Conservation (phyloP, 2,113 vertebrate species). For the Pristiophorus japonicus region DNA sequence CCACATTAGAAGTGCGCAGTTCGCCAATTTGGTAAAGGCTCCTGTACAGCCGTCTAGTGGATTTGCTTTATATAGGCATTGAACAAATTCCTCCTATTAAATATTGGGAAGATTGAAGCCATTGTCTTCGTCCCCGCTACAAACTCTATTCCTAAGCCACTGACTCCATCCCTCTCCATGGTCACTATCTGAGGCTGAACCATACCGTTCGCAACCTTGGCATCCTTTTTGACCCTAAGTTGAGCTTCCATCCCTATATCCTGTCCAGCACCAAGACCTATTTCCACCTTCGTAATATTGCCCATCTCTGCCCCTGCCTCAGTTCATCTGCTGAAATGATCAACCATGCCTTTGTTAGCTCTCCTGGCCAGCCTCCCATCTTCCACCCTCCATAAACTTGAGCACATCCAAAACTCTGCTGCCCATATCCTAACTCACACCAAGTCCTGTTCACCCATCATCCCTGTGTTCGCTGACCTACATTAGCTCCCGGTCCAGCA, state of each 20-base stretch:
- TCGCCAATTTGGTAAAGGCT: not conserved
- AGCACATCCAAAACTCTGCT: too few species aligned
- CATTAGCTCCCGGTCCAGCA: not conserved
- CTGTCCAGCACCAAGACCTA: too few species aligned
- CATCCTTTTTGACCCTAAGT: not conserved
- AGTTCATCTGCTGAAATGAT: too few species aligned
- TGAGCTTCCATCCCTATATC: too few species aligned
- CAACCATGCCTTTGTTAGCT: too few species aligned
- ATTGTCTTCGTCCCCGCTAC: not conserved
- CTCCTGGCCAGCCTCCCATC: too few species aligned
- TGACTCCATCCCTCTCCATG: not conserved
- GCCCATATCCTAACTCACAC: not conserved
- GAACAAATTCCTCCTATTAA: not conserved
- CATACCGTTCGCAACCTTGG: not conserved
- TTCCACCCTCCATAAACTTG: too few species aligned
- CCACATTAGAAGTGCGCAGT: not conserved
- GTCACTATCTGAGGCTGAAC: not conserved
- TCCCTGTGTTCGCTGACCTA: not conserved
- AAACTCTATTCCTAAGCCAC: not conserved
- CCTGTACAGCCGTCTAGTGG: not conserved
- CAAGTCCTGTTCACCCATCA: not conserved
- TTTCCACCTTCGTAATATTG: too few species aligned
- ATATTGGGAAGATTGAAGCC: not conserved
- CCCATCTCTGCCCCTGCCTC: too few species aligned
- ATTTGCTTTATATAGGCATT: not conserved